These are phyloP conservation scores for Agrochola litura DNA, from an alignment of 2,888 invertebrate genomes.

Conservation along the genomic window DNA sequence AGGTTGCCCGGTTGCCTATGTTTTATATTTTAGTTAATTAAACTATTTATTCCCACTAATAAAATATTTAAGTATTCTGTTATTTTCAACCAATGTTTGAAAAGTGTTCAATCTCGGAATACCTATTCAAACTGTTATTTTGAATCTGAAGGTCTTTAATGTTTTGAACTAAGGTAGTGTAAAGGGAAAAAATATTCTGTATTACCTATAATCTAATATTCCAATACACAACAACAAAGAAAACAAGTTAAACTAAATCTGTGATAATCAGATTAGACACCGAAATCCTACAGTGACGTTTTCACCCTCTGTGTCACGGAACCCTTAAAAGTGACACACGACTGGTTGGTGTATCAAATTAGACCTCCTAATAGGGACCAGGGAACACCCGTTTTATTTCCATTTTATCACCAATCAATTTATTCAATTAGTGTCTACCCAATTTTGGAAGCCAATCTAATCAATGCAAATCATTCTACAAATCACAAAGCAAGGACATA, in stretches of 20 bases:
- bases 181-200: neutral
- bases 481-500: conserved; percentile 9
- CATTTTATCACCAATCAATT: neutral
- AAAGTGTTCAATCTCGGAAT: neutral
- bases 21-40: neutral
- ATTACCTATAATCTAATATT: neutral
- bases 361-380: neutral
- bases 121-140: neutral
- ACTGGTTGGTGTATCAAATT: neutral
- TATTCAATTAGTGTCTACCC: neutral
- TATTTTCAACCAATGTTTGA: neutral
- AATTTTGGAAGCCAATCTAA: conserved; percentile 4
- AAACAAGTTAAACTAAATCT: conserved; percentile 6
- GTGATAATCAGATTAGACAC: conserved; percentile 26
- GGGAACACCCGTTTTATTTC: neutral
- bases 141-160: neutral
- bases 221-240: neutral
- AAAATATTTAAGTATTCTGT: neutral
- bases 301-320: conserved; percentile 3
- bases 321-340: conserved; percentile 33
- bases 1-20: no score
- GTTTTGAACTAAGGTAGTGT: neutral
- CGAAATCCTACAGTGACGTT: conserved; percentile 26
- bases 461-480: neutral
- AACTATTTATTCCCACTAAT: neutral